Evolutionary conservation across 2,797 vertebrate genomes (phyloP), one percentile per base, ranked within the genome.

Genomic region (Danio choprae): DNA sequence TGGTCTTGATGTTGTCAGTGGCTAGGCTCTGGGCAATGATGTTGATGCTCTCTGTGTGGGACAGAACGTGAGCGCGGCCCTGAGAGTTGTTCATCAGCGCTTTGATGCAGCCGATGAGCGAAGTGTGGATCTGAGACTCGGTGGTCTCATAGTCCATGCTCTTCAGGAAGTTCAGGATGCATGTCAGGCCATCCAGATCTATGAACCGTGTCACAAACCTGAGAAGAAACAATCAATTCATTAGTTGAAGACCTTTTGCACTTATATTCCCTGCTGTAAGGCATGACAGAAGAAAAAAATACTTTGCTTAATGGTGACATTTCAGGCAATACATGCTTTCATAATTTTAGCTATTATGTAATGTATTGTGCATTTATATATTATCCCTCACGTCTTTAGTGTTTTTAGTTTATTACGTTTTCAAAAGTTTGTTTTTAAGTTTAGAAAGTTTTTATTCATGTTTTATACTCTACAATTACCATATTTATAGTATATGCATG

Each of bases 11-110:
- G 82, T 99, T 99, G 88, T 99, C 97, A 0, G 97, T 98, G 92
- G 96, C 97, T 92, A 99, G 94, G 92, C 98, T 99, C 95, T 98
- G 98, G 87, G 98, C 97, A 1, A 99, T 99, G 83, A 98, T 96
- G 65, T 99, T 98, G 84, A 99, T 99, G 91, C 98, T 99, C 94
- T 99, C 97, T 0, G 95, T 90, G 89, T 99, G 98, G 18, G 98
- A 95, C 86, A 99, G 94, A 72, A 99, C 98, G 0, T 99, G 98
- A 81, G 98, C 97, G 50, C 98, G 93, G 72, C 98, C 98, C 90
- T 98, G 96, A 79, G 98, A 98, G 94, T 99, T 99, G 93, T 99
- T 99, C 98, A 99, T 99, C 88, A 99, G 94, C 6, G 98, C 98
- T 89, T 99, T 99, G 90, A 99, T 97, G 92, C 98, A 99, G 62